These are phyloP conservation scores for Muraenolepis orangiensis DNA, from an alignment of 2,797 vertebrate genomes.

Conservation along the genomic window DNA sequence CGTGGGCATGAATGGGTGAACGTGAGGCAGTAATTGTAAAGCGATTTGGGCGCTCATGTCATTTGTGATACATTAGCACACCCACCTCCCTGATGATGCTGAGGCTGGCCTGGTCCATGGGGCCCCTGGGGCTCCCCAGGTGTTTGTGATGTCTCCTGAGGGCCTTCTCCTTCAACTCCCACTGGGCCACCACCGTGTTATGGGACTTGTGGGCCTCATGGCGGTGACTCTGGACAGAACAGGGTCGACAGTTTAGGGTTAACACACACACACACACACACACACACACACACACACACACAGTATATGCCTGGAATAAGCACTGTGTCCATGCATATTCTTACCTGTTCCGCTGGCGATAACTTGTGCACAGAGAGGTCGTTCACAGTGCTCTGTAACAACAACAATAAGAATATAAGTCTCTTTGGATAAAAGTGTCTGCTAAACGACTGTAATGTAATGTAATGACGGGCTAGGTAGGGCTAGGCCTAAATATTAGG, in stretches of 20 bases:
- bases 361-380: slow-evolving; percentile 88
- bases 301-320: not conserved
- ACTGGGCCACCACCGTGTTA: slow-evolving; percentile 81
- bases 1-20: not conserved
- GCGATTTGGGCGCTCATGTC: not conserved
- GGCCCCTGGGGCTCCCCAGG: slow-evolving; percentile 47
- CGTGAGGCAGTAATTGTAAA: not conserved
- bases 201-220: slow-evolving; percentile 89
- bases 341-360: too few relatives aligned
- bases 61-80: not conserved
- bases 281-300: not conserved
- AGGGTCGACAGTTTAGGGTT: not conserved
- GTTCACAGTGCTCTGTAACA: slow-evolving; percentile 80
- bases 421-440: too few relatives aligned
- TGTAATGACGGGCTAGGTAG: too few relatives aligned
- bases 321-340: slow-evolving; percentile 5
- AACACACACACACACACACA: not conserved
- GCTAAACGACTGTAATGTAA: too few relatives aligned
- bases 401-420: not conserved
- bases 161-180: slow-evolving; percentile 85
- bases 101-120: slow-evolving; percentile 74
- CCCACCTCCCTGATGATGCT: slow-evolving; percentile 85
- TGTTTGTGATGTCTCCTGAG: slow-evolving; percentile 70
- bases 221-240: slow-evolving; percentile 71
- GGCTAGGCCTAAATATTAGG: too few relatives aligned